Conservation (phyloP, 2,113 vertebrate genomes). For the Mungos mungo region DNA sequence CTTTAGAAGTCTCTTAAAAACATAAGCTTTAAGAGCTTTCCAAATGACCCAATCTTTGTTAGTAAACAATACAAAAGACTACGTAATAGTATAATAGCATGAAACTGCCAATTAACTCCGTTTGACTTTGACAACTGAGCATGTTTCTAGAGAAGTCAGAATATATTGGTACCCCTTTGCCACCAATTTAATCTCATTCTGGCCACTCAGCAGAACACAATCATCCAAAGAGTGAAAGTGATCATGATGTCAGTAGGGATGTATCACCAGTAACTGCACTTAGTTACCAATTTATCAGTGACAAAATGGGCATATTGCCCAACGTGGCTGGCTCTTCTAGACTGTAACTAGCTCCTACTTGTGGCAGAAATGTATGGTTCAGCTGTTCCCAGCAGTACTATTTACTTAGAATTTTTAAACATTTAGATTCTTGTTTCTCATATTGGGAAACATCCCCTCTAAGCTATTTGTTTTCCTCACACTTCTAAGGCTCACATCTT, state of each 20-base stretch:
- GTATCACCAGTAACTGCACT: background rate
- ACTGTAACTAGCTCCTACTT: background rate
- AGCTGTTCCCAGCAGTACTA: background rate
- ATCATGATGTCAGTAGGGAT: background rate
- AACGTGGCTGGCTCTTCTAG: background rate
- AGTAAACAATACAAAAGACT: background rate
- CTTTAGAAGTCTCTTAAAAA: background rate
- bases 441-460: background rate
- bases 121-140: background rate
- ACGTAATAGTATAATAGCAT: background rate
- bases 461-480: background rate
- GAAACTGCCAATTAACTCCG: background rate
- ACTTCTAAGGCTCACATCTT: background rate
- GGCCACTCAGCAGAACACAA: conserved; percentile 28
- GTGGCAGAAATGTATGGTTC: background rate
- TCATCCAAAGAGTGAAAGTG: background rate
- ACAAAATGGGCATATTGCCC: background rate
- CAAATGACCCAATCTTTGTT: background rate
- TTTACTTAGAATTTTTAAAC: background rate
- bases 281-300: background rate
- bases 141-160: background rate
- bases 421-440: background rate
- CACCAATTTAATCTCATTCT: conserved; percentile 22
- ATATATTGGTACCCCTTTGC: background rate
- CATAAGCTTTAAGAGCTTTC: background rate